phyloP scores from a whole-genome alignment of 1,140 invertebrate species.

The Oscheius sp. region DNA sequence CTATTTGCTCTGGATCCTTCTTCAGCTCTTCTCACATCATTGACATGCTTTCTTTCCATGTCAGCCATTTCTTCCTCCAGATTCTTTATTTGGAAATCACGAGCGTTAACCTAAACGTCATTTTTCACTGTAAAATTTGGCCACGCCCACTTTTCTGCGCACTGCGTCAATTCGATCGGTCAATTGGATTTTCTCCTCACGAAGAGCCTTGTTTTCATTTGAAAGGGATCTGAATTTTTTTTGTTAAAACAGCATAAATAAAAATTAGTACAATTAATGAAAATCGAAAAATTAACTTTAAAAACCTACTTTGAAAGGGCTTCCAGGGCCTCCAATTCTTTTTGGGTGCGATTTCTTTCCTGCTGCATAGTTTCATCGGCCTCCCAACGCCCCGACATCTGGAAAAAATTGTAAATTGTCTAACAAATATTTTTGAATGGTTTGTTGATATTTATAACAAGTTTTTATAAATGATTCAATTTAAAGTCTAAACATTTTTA shows the following conservation, averaged over 20 bases:
- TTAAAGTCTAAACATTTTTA: no score
- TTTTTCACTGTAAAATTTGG: no score
- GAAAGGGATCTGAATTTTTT: no score
- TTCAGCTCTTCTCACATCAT: not conserved
- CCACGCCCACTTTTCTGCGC: no score
- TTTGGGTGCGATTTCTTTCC: slow-evolving; percentile 19
- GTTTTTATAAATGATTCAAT: no score
- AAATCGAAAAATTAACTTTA: no score
- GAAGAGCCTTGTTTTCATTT: slow-evolving; percentile 32
- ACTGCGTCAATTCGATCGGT: slow-evolving; percentile 12
- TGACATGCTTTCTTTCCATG: not conserved
- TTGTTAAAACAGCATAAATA: no score
- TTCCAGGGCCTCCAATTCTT: slow-evolving; percentile 37
- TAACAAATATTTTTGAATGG: no score
- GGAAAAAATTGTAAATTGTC: no score
- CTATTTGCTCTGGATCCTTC: not conserved
- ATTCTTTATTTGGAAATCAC: slow-evolving; percentile 2
- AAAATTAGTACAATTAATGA: no score
- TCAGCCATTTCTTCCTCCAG: slow-evolving; percentile 1
- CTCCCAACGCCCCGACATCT: slow-evolving; percentile 24
- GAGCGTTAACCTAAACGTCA: slow-evolving; percentile 1
- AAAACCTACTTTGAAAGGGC: slow-evolving; percentile 33
- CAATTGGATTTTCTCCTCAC: slow-evolving; percentile 30
- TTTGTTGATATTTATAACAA: no score
- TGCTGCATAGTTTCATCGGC: slow-evolving; percentile 25